Conservation (phyloP, 2,113 vertebrate genomes). For the Aphelocoma coerulescens region DNA sequence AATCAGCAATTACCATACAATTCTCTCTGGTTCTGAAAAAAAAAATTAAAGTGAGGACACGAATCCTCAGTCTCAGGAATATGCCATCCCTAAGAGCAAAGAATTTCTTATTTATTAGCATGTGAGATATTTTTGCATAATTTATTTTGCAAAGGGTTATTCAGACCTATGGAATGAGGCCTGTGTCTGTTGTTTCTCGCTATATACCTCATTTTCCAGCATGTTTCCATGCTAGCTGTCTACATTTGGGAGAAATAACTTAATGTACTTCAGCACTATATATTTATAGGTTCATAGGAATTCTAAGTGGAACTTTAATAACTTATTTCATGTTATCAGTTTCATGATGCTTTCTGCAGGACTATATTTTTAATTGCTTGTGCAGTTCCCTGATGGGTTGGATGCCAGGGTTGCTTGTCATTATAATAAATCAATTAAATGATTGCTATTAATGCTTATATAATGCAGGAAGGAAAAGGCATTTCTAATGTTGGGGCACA, state of each 20-base stretch:
- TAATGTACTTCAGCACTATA: neutral
- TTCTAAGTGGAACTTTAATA: neutral
- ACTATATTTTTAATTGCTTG: slow-evolving; percentile 21
- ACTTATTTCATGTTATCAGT: neutral
- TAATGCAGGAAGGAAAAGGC: neutral
- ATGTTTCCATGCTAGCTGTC: neutral
- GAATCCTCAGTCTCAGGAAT: neutral
- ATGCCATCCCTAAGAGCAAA: neutral
- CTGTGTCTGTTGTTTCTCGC: neutral
- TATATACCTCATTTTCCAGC: neutral
- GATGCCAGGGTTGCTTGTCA: neutral
- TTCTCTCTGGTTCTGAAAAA: neutral
- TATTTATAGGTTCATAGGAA: neutral
- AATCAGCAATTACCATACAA: neutral
- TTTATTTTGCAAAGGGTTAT: neutral
- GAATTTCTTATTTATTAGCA: neutral
- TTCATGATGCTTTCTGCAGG: neutral
- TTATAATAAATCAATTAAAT: neutral
- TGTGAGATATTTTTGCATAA: neutral
- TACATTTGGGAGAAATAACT: neutral
- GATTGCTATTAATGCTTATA: neutral
- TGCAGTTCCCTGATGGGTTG: neutral
- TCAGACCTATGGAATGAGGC: neutral
- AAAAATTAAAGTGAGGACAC: neutral
- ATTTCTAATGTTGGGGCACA: neutral